These are phyloP conservation scores for Calidris pugnax DNA, from an alignment of 2,113 vertebrate species.

Conservation along the genomic window DNA sequence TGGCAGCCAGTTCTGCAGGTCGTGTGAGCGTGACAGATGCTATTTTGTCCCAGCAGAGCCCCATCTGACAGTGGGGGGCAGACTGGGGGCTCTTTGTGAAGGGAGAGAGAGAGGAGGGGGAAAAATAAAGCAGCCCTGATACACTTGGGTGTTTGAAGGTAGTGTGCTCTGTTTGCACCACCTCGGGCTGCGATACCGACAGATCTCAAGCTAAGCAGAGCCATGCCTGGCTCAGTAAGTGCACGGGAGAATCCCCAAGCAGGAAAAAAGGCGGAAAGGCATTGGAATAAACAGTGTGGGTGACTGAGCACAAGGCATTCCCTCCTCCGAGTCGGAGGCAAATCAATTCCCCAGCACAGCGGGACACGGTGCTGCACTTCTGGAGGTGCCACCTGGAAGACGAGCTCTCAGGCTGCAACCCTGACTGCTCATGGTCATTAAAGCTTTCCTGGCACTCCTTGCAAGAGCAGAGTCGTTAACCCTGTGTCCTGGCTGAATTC, in stretches of 20 bases:
- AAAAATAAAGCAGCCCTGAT: not conserved
- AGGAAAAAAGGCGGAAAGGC: not conserved
- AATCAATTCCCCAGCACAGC: slow-evolving; percentile 22
- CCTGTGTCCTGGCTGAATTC: slow-evolving; percentile 44
- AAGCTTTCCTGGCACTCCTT: slow-evolving; percentile 48
- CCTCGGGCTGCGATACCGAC: not conserved
- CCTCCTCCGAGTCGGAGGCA: not conserved
- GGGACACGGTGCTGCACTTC: not conserved
- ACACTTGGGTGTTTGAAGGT: not conserved
- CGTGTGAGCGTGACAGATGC: not conserved
- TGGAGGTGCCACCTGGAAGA: not conserved
- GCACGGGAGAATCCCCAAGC: not conserved
- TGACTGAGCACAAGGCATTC: not conserved
- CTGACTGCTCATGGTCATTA: slow-evolving; percentile 23
- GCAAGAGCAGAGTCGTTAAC: slow-evolving; percentile 27
- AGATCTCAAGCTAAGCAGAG: not conserved
- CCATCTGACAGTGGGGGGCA: not conserved
- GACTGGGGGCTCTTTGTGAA: not conserved
- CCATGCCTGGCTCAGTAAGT: not conserved
- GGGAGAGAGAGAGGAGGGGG: not conserved
- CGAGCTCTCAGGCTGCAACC: not conserved
- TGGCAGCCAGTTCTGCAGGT: not conserved
- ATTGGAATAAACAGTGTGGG: not conserved
- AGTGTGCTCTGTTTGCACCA: not conserved
- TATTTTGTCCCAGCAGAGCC: slow-evolving; percentile 6